Conservation (phyloP, 64 coral and sea anemone species). For the Catalaphyllia jardinei region DNA sequence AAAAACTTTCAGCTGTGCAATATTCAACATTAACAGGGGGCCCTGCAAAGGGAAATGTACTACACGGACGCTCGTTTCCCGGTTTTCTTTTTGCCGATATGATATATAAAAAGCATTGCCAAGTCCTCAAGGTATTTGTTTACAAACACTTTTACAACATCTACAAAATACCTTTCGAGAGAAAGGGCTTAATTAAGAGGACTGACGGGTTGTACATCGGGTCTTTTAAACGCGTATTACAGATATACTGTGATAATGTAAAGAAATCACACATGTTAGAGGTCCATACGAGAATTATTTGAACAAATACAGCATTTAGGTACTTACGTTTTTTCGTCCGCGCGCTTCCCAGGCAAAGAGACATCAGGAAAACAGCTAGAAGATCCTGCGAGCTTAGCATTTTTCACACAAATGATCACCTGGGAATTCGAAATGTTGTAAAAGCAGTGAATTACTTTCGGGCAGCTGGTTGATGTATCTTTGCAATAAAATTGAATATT, state of each 20-base stretch:
- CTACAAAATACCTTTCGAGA: background rate
- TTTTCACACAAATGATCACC: background rate
- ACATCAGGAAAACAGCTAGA: background rate
- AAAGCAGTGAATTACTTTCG: background rate
- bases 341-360: background rate
- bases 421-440: background rate
- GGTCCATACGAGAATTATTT: background rate
- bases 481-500: conserved; percentile 27
- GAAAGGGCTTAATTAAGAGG: background rate
- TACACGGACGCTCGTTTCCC: background rate
- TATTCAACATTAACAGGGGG: conserved; percentile 5
- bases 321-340: conserved; percentile 40
- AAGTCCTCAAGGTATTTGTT: too few species aligned
- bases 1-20: background rate
- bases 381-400: background rate
- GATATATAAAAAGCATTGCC: background rate
- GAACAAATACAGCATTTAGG: background rate
- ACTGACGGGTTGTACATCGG: too few species aligned
- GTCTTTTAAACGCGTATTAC: background rate
- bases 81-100: background rate
- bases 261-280: background rate
- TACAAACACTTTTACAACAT: too few species aligned
- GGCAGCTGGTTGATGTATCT: background rate
- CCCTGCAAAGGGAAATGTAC: background rate
- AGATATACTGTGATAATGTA: background rate